Evolutionary conservation across 2,797 vertebrate species (phyloP), one percentile per base, ranked within the genome.

Genomic region (Pseudochaenichthys georgianus): DNA sequence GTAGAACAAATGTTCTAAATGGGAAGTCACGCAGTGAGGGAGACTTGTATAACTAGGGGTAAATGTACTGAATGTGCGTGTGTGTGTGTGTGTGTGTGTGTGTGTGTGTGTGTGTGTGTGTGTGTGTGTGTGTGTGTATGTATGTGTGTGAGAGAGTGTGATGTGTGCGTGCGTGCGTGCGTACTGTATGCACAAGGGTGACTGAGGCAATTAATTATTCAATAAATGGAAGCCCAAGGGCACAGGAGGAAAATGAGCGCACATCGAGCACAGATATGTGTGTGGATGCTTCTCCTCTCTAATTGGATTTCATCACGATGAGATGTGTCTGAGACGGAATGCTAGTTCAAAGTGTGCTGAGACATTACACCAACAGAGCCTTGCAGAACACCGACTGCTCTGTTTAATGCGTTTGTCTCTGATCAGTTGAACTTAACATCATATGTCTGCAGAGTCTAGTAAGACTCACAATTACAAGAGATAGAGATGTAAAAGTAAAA

Each of bases 151-250:
- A 8, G 34, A n/a, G n/a, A n/a, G n/a, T n/a, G n/a, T n/a, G n/a
- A n/a, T 10, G 57, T 15, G 17, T 59, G 51, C 45, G 38, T 54
- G 45, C 4, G 17, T 47, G 34, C 8, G 34, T 9, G 34, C 0
- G 34, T 38, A 2, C 28, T 38, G 34, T 38, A 9, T 9, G 8
- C 63, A 77, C 52, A 78, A 81, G 83, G 86, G 70, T 77, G 75
- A 58, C 54, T 4, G 54, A 81, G 75, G 58, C 75, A 70, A 87
- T 90, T 87, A 75, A 92, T 92, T 89, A 89, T 87, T 90, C 81
- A 90, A 71, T 87, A 79, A 87, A 85, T 73, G 5, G 45, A 42
- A 82, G 74, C 84, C 77, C 62, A 73, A 71, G 80, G 81, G 72
- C 69, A 67, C 62, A 17, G 64, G 31, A 51, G 72, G 81, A 78